Conservation (phyloP, 2,797 vertebrate species). For the Anguilla pacifica region DNA sequence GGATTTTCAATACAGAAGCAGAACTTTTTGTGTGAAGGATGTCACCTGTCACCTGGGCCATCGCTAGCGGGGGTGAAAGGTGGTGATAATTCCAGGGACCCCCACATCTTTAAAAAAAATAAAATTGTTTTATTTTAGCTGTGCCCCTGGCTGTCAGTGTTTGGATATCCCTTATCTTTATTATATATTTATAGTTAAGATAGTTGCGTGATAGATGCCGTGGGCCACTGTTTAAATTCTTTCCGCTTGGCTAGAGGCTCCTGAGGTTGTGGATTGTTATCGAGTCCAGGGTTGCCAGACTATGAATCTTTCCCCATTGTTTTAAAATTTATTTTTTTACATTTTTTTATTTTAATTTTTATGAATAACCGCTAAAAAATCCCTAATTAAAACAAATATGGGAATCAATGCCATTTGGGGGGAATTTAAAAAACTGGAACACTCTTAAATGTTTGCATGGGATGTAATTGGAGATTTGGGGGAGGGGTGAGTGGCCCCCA, state of each 20-base stretch:
- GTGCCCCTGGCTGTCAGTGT: background rate
- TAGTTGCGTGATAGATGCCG: background rate
- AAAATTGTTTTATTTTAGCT: too few species aligned
- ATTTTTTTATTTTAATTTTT: too few species aligned
- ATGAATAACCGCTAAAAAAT: too few species aligned
- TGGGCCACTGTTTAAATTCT: background rate
- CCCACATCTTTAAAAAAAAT: too few species aligned
- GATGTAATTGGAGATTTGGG: background rate
- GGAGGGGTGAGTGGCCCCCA: background rate
- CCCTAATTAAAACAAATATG: too few species aligned
- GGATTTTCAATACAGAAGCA: background rate
- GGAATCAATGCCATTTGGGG: too few species aligned
- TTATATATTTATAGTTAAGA: background rate
- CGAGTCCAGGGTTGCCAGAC: too few species aligned
- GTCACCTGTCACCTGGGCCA: too few species aligned
- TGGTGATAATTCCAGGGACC: too few species aligned
- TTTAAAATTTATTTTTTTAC: too few species aligned
- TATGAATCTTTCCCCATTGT: too few species aligned
- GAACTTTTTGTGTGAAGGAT: background rate
- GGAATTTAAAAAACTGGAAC: background rate
- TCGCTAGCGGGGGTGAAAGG: too few species aligned
- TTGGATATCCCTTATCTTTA: background rate
- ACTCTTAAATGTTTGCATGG: background rate
- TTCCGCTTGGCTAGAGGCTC: background rate
- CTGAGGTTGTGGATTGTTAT: background rate